Evolutionary conservation across 2,797 vertebrate species (phyloP), one percentile per base, ranked within the genome.

Genomic region (Chrosomus eos): DNA sequence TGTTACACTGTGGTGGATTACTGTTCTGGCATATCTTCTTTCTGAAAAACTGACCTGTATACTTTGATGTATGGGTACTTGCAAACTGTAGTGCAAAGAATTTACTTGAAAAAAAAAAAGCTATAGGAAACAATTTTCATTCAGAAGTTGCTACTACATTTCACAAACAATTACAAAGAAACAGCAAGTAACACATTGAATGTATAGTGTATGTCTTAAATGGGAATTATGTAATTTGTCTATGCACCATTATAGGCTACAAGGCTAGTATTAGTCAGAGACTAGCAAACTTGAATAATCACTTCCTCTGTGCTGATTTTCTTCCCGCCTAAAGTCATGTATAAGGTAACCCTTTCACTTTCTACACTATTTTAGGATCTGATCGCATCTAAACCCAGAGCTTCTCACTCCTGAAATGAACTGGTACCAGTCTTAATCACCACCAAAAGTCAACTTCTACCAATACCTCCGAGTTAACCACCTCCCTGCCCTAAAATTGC

Each of bases 401-500:
- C 21, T 62, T 82, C 26, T 55, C 58, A 21, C 72, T 80, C 60
- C 60, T 75, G 79, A 82, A 72, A 76, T 82, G 51, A 83, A 71
- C 78, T 48, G 45, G 21, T 8, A 31, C 76, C 38, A 70, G 36
- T 82, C 28, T 77, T 16, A 71, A 60, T 64, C 78, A 80, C 60
- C 51, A 74, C 71, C 86, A 67, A 85, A 87, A 43, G 43, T 38
- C 82, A 71, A 71, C 51, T 51, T 86, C 64, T 73, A 70, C 67
- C 40, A 81, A 38, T 28, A 38, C 53, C 72, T 13, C 85, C 62
- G 74, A 62, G 70, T 67, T 8, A 31, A 77, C 75, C 53, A 82
- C 67, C 79, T 75, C 78, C 73, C 82, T 79, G 72, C 16, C 60
- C 74, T 26, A 55, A 51, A 75, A 83, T 68, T 67, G 51, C 76